Percentiles rank a stretch among this genome's conserved stretches.
phyloP scores from a whole-genome alignment of 2,797 vertebrate genomes.

The Spea hammondii region DNA sequence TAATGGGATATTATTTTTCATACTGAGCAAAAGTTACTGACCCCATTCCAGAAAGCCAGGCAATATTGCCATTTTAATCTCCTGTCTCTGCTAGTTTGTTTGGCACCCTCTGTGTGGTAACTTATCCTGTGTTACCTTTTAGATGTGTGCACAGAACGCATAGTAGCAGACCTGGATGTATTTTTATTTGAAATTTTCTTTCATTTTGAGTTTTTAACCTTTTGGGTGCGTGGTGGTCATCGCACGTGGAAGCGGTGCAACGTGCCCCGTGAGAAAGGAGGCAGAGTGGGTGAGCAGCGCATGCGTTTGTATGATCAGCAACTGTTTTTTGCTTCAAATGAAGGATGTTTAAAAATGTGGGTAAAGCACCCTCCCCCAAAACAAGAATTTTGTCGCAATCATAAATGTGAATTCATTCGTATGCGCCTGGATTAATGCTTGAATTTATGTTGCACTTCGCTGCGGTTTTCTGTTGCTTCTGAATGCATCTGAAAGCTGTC shows the following conservation, averaged over 20 bases:
- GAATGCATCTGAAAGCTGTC: no score
- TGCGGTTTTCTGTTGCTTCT: no score
- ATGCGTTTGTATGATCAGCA: not conserved
- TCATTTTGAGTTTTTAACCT: not conserved
- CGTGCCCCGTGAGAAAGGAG: slow-evolving; percentile 16
- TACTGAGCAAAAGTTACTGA: not conserved
- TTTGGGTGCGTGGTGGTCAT: slow-evolving; percentile 14
- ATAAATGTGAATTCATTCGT: no score
- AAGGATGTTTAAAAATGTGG: no score
- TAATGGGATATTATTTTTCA: not conserved
- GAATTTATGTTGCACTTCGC: no score
- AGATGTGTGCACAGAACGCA: not conserved
- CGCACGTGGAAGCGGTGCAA: slow-evolving; percentile 26
- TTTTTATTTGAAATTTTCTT: not conserved
- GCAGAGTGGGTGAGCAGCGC: slow-evolving; percentile 38
- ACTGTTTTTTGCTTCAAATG: no score
- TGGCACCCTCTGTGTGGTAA: not conserved
- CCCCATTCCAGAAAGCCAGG: not conserved
- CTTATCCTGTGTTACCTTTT: not conserved
- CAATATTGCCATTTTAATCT: not conserved
- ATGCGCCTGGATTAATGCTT: no score
- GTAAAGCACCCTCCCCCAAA: no score
- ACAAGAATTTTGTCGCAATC: no score
- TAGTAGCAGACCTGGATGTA: not conserved
- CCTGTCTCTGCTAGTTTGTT: no score